Percentiles rank a stretch among this genome's conserved stretches.
These are phyloP conservation scores for Diarsia mendica DNA, from an alignment of 2,888 invertebrate genomes.

Conservation along the genomic window DNA sequence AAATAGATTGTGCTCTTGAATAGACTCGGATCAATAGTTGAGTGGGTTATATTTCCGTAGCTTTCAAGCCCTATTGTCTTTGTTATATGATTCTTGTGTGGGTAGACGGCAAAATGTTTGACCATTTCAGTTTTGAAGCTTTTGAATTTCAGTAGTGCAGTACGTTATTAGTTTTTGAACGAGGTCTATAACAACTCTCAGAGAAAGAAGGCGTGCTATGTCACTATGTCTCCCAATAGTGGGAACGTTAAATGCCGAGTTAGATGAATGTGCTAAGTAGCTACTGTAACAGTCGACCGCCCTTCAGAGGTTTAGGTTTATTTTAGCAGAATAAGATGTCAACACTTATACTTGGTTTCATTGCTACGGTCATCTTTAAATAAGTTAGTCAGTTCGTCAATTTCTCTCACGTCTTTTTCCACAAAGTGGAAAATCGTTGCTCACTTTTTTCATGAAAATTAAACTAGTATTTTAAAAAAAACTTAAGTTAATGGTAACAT, in stretches of 20 bases:
- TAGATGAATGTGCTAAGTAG: not conserved
- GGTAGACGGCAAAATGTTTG: not conserved
- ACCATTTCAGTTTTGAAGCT: not conserved
- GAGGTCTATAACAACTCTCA: not conserved
- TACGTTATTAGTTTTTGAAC: not conserved
- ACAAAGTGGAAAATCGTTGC: no score
- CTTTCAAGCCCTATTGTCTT: not conserved
- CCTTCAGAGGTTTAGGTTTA: no score
- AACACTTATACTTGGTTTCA: no score
- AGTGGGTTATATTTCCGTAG: not conserved
- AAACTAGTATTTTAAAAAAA: no score
- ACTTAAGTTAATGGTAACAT: no score
- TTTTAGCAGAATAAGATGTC: no score
- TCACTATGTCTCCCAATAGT: no score
- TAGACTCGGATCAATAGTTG: not conserved
- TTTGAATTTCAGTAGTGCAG: not conserved
- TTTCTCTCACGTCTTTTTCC: no score
- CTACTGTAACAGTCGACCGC: no score
- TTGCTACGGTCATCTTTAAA: no score
- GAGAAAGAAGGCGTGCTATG: not conserved
- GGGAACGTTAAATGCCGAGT: not conserved
- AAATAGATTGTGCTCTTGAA: not conserved
- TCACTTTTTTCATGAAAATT: no score
- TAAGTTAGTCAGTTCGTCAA: no score
- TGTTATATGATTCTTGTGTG: not conserved